These are phyloP conservation scores for Drosophila trichaetosa DNA, from an alignment of 2,888 invertebrate species.

Conservation along the genomic window DNA sequence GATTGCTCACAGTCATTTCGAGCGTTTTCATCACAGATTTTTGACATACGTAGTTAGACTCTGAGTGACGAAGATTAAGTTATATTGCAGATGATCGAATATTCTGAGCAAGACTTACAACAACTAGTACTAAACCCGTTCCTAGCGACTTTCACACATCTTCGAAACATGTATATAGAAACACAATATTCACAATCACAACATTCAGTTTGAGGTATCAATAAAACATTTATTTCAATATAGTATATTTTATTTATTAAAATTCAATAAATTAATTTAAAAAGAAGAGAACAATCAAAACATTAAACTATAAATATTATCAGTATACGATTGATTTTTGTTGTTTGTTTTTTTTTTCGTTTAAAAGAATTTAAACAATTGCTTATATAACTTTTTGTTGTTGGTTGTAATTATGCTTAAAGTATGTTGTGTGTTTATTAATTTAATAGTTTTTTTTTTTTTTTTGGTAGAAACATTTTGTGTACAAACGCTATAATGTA, in stretches of 20 bases:
- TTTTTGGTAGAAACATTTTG: constrained; percentile 63
- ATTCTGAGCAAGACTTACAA: no score
- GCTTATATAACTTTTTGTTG: constrained; percentile 62
- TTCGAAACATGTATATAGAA: no score
- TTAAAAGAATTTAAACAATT: constrained; percentile 76
- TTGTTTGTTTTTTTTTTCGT: constrained; percentile 44
- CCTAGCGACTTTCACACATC: neutral
- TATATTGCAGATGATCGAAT: neutral
- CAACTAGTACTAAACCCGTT: neutral
- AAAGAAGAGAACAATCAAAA: constrained; percentile 76
- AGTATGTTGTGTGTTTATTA: constrained; percentile 40
- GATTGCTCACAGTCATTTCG: neutral
- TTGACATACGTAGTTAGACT: neutral
- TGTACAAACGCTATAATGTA: constrained; percentile 65
- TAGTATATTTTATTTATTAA: constrained; percentile 65
- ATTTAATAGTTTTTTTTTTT: constrained; percentile 23
- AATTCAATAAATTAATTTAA: constrained; percentile 77
- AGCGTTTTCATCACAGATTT: neutral
- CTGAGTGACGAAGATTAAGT: neutral
- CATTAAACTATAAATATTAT: constrained; percentile 76
- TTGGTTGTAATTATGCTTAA: constrained; percentile 46
- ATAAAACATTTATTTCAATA: constrained; percentile 10
- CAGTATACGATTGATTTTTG: constrained; percentile 51
- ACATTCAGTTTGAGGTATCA: neutral
- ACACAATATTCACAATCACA: neutral